These are phyloP conservation scores for Drosophila trapezifrons DNA, from an alignment of 1,140 invertebrate genomes.

Conservation along the genomic window DNA sequence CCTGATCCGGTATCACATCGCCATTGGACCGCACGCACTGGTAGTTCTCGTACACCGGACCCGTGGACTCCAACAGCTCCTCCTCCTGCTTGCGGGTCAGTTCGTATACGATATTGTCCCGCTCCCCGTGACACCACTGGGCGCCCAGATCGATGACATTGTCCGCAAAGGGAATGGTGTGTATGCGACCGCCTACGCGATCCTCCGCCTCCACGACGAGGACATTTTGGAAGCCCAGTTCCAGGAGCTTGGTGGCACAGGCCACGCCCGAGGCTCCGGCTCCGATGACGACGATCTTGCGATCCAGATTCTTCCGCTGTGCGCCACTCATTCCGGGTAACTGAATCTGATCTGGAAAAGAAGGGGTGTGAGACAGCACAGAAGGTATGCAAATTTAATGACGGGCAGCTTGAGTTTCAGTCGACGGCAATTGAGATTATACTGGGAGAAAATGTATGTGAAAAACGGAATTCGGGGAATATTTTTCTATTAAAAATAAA, in stretches of 20 bases:
- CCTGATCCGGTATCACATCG: slow-evolving; percentile 74
- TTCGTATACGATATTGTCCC: slow-evolving; percentile 89
- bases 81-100: slow-evolving; percentile 86
- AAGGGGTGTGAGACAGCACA: slow-evolving; percentile 5
- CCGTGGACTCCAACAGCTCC: slow-evolving; percentile 85
- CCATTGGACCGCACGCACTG: slow-evolving; percentile 84
- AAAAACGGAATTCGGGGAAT: too few species aligned
- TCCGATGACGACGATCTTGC: slow-evolving; percentile 86
- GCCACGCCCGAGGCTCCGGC: slow-evolving; percentile 87
- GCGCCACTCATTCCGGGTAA: slow-evolving; percentile 56
- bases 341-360: slow-evolving; percentile 29
- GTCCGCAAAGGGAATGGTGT: slow-evolving; percentile 87
- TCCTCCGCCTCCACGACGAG: slow-evolving; percentile 88
- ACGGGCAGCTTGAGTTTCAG: slow-evolving; percentile 12
- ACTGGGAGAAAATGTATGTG: background rate
- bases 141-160: slow-evolving; percentile 92
- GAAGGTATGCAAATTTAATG: slow-evolving; percentile 20
- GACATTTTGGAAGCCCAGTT: slow-evolving; percentile 86
- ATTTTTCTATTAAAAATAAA: too few species aligned
- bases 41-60: slow-evolving; percentile 71
- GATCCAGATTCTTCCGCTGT: slow-evolving; percentile 57
- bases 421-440: slow-evolving; percentile 9
- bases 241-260: slow-evolving; percentile 86
- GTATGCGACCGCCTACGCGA: slow-evolving; percentile 89
- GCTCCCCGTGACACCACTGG: slow-evolving; percentile 91